These are phyloP conservation scores for Callyntrura guangdongensis DNA, from an alignment of 2,888 invertebrate genomes.

Conservation along the genomic window DNA sequence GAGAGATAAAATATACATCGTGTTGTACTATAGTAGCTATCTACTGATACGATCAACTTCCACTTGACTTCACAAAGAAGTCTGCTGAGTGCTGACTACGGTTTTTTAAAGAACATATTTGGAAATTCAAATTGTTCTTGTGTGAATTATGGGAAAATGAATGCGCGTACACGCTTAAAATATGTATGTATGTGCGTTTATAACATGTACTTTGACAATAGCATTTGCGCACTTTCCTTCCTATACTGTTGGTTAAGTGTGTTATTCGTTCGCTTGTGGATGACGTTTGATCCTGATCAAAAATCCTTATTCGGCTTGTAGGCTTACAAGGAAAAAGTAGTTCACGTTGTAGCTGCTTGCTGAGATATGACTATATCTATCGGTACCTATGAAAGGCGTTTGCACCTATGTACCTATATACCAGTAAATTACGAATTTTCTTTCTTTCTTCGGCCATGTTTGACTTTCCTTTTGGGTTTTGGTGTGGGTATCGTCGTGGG, in stretches of 20 bases:
- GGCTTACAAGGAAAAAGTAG: background rate
- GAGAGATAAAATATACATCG: conserved; percentile 28
- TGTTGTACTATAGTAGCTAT: background rate
- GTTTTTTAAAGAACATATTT: conserved; percentile 38
- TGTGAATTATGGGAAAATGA: conserved; percentile 57
- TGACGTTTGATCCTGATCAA: conserved; percentile 43
- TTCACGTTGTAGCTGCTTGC: background rate
- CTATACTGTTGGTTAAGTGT: too few relatives aligned
- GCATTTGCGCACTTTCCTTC: conserved; percentile 35
- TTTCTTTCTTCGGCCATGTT: conserved; percentile 27
- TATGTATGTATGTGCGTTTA: background rate
- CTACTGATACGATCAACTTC: conserved; percentile 38
- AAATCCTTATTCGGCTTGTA: conserved; percentile 18
- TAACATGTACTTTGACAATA: background rate
- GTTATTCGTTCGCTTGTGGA: conserved; percentile 12
- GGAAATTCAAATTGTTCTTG: conserved; percentile 57
- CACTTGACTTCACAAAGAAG: conserved; percentile 18
- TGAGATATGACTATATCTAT: background rate
- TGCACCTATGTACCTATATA: background rate
- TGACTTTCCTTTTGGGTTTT: conserved; percentile 43
- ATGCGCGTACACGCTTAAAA: background rate
- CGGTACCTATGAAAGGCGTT: background rate
- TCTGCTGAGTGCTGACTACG: background rate
- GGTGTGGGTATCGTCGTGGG: conserved; percentile 49
- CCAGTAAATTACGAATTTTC: conserved; percentile 4